phyloP scores from a whole-genome alignment of 2,888 invertebrate genomes.

The Hirtodrosophila confusa region DNA sequence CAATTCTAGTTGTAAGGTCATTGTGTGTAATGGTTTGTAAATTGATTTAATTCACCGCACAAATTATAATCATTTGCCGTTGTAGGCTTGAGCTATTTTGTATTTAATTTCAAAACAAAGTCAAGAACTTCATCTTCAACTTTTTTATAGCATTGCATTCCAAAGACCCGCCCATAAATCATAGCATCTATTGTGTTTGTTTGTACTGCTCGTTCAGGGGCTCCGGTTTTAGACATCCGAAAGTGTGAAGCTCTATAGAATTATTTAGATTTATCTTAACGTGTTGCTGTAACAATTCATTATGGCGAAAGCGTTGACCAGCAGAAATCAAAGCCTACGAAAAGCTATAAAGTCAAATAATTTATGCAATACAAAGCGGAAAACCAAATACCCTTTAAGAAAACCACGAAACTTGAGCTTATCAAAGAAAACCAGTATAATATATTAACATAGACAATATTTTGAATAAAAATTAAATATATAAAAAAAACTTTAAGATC shows the following conservation, averaged over 20 bases:
- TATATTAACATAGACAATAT: too few relatives aligned
- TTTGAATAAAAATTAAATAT: too few relatives aligned
- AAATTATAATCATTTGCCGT: conserved; percentile 5
- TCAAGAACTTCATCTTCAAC: conserved; percentile 9
- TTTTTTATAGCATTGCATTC: conserved; percentile 29
- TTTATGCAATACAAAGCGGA: not conserved
- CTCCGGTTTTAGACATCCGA: conserved; percentile 9
- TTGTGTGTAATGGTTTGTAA: not conserved
- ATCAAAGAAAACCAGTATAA: too few relatives aligned
- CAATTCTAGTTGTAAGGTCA: conserved; percentile 23
- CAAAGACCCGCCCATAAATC: conserved; percentile 35
- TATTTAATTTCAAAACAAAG: conserved; percentile 17
- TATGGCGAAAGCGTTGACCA: conserved; percentile 33
- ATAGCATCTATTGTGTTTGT: conserved; percentile 21
- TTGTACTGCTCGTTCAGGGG: conserved; percentile 21
- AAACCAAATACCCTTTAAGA: conserved; percentile 12
- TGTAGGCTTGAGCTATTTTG: conserved; percentile 15
- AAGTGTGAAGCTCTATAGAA: conserved; percentile 46
- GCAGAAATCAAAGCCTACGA: conserved; percentile 21
- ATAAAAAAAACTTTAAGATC: too few relatives aligned
- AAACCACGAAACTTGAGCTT: too few relatives aligned
- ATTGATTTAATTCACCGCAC: conserved; percentile 12
- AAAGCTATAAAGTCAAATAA: conserved; percentile 4
- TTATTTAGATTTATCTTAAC: conserved; percentile 37
- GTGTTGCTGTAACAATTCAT: conserved; percentile 44